A percentile compares a stretch with the other conserved stretches of the same genome.
These are phyloP conservation scores for Sebastolobus altivelis DNA, from an alignment of 2,797 vertebrate species.

Conservation along the genomic window DNA sequence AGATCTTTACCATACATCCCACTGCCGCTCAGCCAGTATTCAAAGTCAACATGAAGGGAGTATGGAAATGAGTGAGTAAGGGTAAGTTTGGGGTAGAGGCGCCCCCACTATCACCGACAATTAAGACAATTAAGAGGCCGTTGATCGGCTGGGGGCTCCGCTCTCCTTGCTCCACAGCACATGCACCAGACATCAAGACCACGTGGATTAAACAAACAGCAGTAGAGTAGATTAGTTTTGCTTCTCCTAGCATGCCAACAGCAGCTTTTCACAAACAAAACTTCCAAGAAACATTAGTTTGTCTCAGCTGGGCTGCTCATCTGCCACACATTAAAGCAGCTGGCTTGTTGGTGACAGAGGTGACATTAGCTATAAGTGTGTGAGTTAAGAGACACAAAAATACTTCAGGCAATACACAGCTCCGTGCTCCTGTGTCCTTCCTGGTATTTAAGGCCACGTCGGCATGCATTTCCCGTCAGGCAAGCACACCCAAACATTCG, in stretches of 20 bases:
- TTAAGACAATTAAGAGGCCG: conserved; percentile 14
- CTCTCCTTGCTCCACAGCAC: conserved; percentile 12
- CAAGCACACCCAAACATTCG: conserved; percentile 39
- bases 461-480: conserved; percentile 38
- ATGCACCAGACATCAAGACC: conserved; percentile 14
- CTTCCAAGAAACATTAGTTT: background rate
- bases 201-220: conserved; percentile 27
- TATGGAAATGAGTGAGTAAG: conserved; percentile 36
- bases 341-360: conserved; percentile 9
- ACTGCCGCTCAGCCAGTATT: background rate
- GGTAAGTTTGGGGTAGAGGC: background rate
- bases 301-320: conserved; percentile 4
- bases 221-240: background rate
- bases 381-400: conserved; percentile 5
- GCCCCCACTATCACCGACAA: conserved; percentile 4
- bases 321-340: conserved; percentile 17
- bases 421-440: conserved; percentile 15
- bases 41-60: conserved; percentile 7
- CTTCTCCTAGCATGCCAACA: conserved; percentile 1
- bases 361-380: conserved; percentile 17
- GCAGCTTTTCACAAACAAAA: conserved; percentile 11
- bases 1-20: conserved; percentile 25
- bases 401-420: conserved; percentile 5
- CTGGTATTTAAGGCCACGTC: conserved; percentile 40
- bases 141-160: conserved; percentile 16